Evolutionary conservation across 2,797 vertebrate genomes (phyloP), one percentile per base, ranked within the genome.

Genomic region (Lophura swinhoii): DNA sequence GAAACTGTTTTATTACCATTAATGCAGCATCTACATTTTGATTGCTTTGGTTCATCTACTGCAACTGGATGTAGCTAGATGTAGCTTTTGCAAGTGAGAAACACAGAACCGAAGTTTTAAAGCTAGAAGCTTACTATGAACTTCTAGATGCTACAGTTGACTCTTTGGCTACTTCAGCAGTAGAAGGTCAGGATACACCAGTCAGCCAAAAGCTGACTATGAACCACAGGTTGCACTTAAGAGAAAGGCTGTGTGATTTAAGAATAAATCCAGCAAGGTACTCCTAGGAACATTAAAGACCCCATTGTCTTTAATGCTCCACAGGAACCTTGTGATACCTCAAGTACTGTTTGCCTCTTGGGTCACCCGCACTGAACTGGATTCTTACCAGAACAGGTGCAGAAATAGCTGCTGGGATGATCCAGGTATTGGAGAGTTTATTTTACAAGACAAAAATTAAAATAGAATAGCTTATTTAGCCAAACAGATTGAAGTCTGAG

Each of bases 371-470:
- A 1, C 88, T 74, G 91, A 87, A 90, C 23, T 26, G 22, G 94
- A 41, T n/a, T 88, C 0, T 0, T 33, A 87, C 11, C 48, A 76
- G 64, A 95, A 82, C 91, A 96, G 94, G 93, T 96, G 95, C 84
- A 89, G 92, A 93, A 93, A 73, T 82, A 72, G 31, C 64, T 83
- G 55, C 69, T 87, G 77, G 26, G 71, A 88, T 88, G 80, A 94
- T 88, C 56, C 93, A 93, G 94, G 84, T 26, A 94, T 74, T 0
- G 2, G 15, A 71, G 22, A 82, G 94, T 95, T 95, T 96, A 94
- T 95, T 95, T 96, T 93, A 90, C 71, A 84, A 93, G 86, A 96
- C 94, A 95, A 95, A 96, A 96, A 96, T 96, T 90, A 92, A 95
- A 94, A 94, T 74, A 76, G 88, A 74, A 74, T 53, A 74, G 77